Percentiles rank a stretch among this genome's conserved stretches.
Conservation (phyloP, 2,113 vertebrate species). For the Ceyx melanurus region DNA sequence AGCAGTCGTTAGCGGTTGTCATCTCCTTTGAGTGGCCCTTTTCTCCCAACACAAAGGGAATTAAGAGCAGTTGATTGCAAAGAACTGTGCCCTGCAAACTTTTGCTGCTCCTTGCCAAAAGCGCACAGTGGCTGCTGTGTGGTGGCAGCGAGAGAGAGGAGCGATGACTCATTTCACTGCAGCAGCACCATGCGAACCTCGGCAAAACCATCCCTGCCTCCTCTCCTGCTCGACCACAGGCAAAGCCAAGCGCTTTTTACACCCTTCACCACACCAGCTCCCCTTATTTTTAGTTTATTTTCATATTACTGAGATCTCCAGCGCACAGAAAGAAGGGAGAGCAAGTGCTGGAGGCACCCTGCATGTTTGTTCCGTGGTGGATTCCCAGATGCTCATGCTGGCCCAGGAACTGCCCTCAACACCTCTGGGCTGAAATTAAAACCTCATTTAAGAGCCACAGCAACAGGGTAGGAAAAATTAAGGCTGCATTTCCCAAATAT, state of each 20-base stretch:
- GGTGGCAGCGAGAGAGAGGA: background rate
- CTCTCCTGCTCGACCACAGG: background rate
- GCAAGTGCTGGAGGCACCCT: fast-evolving
- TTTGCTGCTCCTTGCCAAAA: background rate
- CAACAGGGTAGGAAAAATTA: background rate
- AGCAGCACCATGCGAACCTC: background rate
- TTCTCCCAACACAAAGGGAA: background rate
- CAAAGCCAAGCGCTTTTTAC: background rate
- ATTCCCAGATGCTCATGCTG: background rate
- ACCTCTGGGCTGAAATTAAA: background rate
- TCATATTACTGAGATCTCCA: background rate
- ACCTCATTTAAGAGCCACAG: background rate
- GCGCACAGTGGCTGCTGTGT: background rate
- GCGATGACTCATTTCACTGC: constrained; percentile 65
- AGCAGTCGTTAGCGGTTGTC: background rate
- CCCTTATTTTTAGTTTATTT: background rate
- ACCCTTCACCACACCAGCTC: background rate
- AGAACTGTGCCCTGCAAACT: background rate
- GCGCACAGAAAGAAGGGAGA: background rate
- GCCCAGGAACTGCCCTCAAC: background rate
- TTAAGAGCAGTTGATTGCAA: background rate
- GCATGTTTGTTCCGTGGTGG: fast-evolving
- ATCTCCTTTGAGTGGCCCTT: background rate
- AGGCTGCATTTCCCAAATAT: background rate
- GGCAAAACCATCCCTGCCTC: background rate